Conservation (phyloP, 2,797 vertebrate genomes). For the Darevskia nairensis region DNA sequence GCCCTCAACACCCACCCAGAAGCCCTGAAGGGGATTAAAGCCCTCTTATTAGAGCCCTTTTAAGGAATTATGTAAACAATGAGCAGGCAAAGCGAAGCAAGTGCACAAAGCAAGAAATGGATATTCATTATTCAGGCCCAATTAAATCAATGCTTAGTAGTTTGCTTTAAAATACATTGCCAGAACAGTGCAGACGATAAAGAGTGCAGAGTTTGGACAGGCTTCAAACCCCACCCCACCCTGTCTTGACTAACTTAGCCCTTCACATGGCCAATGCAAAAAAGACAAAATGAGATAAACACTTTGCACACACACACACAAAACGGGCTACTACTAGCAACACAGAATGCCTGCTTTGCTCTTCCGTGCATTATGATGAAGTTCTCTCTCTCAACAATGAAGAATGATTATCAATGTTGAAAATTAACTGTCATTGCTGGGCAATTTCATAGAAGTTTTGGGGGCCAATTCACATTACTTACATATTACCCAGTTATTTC, state of each 20-base stretch:
- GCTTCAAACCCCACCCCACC: neutral
- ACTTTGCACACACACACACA: neutral
- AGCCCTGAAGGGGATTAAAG: neutral
- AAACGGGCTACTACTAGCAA: neutral
- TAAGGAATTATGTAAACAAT: neutral
- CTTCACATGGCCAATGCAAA: neutral
- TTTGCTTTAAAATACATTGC: conserved; percentile 11
- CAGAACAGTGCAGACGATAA: neutral
- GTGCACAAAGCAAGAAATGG: neutral
- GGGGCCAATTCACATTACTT: neutral
- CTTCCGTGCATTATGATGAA: neutral
- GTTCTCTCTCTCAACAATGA: neutral
- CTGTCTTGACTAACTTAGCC: too few relatives aligned
- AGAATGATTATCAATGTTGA: neutral
- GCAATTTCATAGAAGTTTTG: neutral
- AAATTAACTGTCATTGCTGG: neutral
- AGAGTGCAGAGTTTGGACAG: neutral
- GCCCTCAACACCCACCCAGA: neutral
- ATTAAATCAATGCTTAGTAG: neutral
- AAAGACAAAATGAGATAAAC: neutral
- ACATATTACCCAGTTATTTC: too few relatives aligned
- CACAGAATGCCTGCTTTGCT: neutral
- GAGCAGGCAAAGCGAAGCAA: neutral
- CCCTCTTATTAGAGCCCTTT: neutral
- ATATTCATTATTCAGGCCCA: conserved; percentile 18